Evolutionary conservation across 1,140 invertebrate species (phyloP).

Genomic region (Tyrophagus putrescentiae): DNA sequence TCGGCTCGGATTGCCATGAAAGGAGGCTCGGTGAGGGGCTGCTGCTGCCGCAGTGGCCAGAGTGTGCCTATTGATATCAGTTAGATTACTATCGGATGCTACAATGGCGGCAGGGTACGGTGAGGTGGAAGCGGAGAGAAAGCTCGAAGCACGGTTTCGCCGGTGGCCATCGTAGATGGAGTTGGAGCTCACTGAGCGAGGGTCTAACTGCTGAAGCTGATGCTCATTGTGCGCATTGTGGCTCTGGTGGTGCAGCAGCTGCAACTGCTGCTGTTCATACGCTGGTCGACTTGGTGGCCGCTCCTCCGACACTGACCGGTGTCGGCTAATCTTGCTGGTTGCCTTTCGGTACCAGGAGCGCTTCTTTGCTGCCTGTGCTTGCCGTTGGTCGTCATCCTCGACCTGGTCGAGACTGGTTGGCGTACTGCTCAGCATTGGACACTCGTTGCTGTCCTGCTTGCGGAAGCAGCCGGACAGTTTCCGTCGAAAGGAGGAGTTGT

Average conservation of each 20-base stretch:
- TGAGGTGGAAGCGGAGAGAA: neutral
- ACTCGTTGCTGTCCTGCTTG: conserved; percentile 37
- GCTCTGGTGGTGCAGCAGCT: neutral
- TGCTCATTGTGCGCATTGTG: neutral
- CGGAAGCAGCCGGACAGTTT: conserved; percentile 33
- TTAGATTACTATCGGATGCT: conserved; percentile 14
- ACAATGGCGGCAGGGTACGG: neutral
- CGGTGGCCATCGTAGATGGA: neutral
- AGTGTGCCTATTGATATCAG: neutral
- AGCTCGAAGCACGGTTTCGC: conserved; percentile 9
- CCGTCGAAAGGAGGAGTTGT: conserved; percentile 10
- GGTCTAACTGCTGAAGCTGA: neutral
- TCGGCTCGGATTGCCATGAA: conserved; percentile 45
- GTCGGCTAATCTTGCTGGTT: neutral
- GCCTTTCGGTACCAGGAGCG: neutral
- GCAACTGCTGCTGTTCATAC: neutral
- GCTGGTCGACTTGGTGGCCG: neutral
- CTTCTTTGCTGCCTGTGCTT: neutral
- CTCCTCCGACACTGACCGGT: neutral
- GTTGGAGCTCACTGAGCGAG: neutral
- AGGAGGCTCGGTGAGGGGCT: conserved; percentile 46
- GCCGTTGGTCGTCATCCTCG: neutral
- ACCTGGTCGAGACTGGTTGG: neutral
- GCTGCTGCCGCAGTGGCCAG: too few species aligned
- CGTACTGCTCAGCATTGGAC: conserved; percentile 32